phyloP scores from a whole-genome alignment of 2,888 invertebrate species.

The Eulithis prunata region DNA sequence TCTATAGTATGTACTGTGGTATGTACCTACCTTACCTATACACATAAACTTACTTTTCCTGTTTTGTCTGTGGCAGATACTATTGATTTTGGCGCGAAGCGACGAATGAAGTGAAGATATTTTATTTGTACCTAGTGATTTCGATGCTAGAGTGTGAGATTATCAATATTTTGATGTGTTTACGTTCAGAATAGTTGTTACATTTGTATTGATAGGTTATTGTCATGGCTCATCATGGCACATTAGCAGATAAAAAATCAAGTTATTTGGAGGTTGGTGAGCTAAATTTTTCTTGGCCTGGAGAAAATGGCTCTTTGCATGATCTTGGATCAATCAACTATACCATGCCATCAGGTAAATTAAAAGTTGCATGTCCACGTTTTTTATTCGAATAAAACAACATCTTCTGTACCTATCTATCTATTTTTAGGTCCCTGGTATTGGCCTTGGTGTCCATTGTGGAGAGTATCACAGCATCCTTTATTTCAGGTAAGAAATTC shows the following conservation, averaged over 20 bases:
- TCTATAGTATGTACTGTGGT: too few relatives aligned
- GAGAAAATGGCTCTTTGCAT: slow-evolving; percentile 76
- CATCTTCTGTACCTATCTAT: too few relatives aligned
- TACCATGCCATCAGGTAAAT: slow-evolving; percentile 76
- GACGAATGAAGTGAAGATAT: neutral
- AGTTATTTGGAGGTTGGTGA: slow-evolving; percentile 75
- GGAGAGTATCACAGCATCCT: slow-evolving; percentile 90
- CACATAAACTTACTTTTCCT: too few relatives aligned
- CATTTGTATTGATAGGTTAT: neutral
- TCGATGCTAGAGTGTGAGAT: too few relatives aligned
- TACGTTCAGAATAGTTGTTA: neutral
- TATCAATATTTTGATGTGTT: neutral
- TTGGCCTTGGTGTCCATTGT: slow-evolving; percentile 89
- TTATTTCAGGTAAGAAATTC: slow-evolving; percentile 72
- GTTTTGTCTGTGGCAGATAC: slow-evolving; percentile 27
- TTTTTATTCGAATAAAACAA: too few relatives aligned
- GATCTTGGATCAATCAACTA: slow-evolving; percentile 76
- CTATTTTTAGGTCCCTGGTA: slow-evolving; percentile 80
- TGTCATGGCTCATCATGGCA: slow-evolving; percentile 62
- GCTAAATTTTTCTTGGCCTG: slow-evolving; percentile 80
- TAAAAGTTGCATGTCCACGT: neutral
- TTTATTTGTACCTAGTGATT: neutral
- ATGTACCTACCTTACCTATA: too few relatives aligned
- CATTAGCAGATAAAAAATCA: slow-evolving; percentile 62
- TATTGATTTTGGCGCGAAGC: slow-evolving; percentile 39